Evolutionary conservation across 2,797 vertebrate genomes (phyloP).

Genomic region (Brachymystax lenok): DNA sequence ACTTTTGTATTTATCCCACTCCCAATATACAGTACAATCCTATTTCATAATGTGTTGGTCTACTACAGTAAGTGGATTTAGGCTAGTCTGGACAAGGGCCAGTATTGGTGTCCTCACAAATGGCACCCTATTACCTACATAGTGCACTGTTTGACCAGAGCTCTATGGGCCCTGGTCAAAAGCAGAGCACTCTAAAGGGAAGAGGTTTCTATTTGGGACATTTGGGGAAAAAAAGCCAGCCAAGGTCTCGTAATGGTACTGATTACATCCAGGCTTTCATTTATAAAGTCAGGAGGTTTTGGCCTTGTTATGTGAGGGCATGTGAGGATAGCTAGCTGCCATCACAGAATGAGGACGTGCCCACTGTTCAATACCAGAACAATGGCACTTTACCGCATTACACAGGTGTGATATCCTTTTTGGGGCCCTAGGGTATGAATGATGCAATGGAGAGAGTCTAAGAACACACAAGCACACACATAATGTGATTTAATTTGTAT

Average conservation of each 20-base stretch:
- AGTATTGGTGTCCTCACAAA: neutral
- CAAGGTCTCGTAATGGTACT: neutral
- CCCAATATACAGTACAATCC: too few species aligned
- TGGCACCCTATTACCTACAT: too few species aligned
- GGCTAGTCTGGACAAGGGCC: neutral
- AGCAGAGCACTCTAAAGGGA: too few species aligned
- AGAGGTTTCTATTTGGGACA: neutral
- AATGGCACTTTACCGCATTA: neutral
- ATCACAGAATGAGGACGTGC: neutral
- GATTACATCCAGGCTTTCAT: conserved; percentile 1
- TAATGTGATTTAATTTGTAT: neutral
- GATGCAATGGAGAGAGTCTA: neutral
- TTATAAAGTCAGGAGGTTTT: conserved; percentile 17
- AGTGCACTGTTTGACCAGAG: too few species aligned
- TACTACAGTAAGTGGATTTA: too few species aligned
- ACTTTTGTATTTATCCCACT: neutral
- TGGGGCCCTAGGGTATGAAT: neutral
- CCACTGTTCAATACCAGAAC: neutral
- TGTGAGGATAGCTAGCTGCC: neutral
- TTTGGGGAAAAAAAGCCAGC: neutral
- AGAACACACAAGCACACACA: too few species aligned
- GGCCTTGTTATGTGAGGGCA: conserved; percentile 30
- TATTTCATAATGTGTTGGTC: neutral
- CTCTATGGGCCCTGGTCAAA: too few species aligned
- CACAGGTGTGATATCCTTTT: neutral